These are phyloP conservation scores for Paracanthobrama guichenoti DNA, from an alignment of 2,113 vertebrate species.

Conservation along the genomic window DNA sequence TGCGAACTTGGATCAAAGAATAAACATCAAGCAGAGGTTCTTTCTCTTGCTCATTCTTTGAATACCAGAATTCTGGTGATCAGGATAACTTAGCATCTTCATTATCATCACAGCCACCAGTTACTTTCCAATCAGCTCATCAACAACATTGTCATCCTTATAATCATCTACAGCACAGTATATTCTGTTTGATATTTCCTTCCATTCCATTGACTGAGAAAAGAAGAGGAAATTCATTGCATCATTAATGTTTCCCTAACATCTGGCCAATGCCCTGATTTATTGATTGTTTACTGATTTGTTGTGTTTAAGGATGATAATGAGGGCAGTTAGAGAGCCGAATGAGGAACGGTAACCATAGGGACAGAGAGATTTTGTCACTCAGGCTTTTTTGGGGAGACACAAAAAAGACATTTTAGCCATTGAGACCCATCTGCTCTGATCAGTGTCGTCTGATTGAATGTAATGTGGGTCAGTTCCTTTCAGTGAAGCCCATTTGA, in stretches of 20 bases:
- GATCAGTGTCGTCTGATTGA: constrained; percentile 59
- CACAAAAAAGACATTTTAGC: constrained; percentile 51
- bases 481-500: constrained; percentile 33
- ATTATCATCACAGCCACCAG: constrained; percentile 36
- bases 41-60: not conserved
- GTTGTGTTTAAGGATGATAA: constrained; percentile 67
- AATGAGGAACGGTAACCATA: constrained; percentile 71
- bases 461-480: constrained; percentile 58
- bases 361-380: constrained; percentile 59
- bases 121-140: constrained; percentile 53
- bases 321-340: constrained; percentile 67
- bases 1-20: constrained; percentile 12
- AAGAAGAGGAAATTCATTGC: constrained; percentile 46
- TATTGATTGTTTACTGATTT: too few species aligned
- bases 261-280: constrained; percentile 67
- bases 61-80: not conserved
- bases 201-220: constrained; percentile 22
- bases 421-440: constrained; percentile 70
- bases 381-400: constrained; percentile 34
- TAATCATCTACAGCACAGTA: constrained; percentile 48
- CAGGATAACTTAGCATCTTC: not conserved
- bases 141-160: constrained; percentile 3
- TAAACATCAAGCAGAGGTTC: constrained; percentile 17
- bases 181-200: constrained; percentile 43
- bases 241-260: constrained; percentile 61